Conservation (phyloP, 2,797 vertebrate genomes). For the Sebastes umbrosus region DNA sequence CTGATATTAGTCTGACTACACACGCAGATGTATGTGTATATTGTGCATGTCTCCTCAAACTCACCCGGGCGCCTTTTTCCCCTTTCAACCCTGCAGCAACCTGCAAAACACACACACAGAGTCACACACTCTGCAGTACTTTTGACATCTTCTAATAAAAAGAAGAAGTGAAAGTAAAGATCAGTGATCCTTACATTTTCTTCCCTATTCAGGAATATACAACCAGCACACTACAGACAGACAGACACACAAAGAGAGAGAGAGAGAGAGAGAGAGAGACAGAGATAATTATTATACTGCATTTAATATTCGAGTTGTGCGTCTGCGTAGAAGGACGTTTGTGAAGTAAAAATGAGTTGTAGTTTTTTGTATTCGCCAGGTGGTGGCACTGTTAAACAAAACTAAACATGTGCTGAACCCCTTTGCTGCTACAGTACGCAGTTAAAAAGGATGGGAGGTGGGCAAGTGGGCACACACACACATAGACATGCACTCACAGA, state of each 20-base stretch:
- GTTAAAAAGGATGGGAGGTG: conserved; percentile 46
- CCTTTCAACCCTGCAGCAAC: conserved; percentile 61
- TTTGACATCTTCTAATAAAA: conserved; percentile 14
- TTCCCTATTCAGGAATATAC: conserved; percentile 74
- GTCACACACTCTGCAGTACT: neutral
- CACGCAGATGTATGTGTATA: neutral
- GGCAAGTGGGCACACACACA: conserved; percentile 2
- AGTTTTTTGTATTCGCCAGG: conserved; percentile 45
- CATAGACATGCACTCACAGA: neutral
- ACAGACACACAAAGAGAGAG: conserved; percentile 28
- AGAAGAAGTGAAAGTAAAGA: conserved; percentile 55
- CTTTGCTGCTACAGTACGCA: conserved; percentile 11
- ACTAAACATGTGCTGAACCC: conserved; percentile 11
- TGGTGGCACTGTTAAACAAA: conserved; percentile 73
- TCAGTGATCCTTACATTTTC: conserved; percentile 76
- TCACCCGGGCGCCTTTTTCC: conserved; percentile 72
- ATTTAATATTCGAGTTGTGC: neutral
- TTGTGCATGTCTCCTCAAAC: conserved; percentile 12
- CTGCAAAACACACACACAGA: conserved; percentile 56
- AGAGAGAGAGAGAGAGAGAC: conserved; percentile 38
- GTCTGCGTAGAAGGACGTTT: neutral
- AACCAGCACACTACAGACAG: conserved; percentile 76
- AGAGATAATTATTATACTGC: conserved; percentile 7
- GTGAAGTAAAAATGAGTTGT: neutral
- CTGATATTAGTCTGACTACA: conserved; percentile 2